Evolutionary conservation across 1,140 invertebrate genomes (phyloP), one percentile per base, ranked within the genome.

Genomic region (Rhynchophorus ferrugineus): DNA sequence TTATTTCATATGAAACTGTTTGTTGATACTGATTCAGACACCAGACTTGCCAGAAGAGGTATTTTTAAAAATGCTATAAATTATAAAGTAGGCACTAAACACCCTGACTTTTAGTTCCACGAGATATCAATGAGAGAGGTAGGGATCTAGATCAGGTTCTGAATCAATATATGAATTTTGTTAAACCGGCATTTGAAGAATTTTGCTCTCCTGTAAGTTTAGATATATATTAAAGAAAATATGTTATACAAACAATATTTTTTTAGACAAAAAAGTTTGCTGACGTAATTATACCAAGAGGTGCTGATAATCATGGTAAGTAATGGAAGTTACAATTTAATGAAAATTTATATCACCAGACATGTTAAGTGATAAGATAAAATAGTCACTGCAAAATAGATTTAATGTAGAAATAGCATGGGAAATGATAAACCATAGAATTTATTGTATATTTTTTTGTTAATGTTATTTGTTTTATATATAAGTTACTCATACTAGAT

Each of bases 1-100:
- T 74, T 98, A 17, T 99, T 98, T 73, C 91, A 98, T 68, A 97
- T 99, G 92, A 98, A 98, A 72, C 74, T 99, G 6, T 99, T 99
- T 77, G 96, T 99, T 17, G 96, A 99, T 65, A 98, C 95, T 0
- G 95, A 99, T 75, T 94, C 95, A 0, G 96, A 99, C 68, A 99
- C 94, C 0, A 78, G 96, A 61, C 75, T 99, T 13, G 90, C 94
- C 1, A 79, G 95, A 63, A 79, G 95, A 85, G 92, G 92, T 96
- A 70, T 64, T 56, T 61, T 39, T 21, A 21, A 9, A 19, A 9
- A 21, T 37, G 2, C 18, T 5, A 37, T 37, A 37, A 7, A 3
- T 43, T 43, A 16, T 43, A 5, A 20, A 13, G 20, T 22, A 43
- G 18, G 14, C 1, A 34, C 9, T 9, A 38, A 18, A 38, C 11